A percentile compares a stretch with the other conserved stretches of the same genome.
These are phyloP conservation scores for Festucalex cinctus DNA, from an alignment of 2,113 vertebrate genomes.

Conservation along the genomic window DNA sequence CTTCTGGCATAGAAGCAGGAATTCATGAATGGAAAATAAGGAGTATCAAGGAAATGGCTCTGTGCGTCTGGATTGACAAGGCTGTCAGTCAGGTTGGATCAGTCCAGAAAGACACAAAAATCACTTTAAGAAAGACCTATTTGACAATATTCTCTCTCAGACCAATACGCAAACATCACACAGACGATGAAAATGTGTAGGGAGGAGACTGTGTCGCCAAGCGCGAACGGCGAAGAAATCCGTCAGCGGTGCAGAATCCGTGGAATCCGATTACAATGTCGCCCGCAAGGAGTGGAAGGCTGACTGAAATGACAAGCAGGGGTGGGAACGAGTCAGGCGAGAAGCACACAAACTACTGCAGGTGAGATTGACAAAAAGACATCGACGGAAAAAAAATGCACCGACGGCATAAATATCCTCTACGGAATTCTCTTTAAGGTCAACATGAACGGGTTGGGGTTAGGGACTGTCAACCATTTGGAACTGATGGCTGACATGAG, in stretches of 20 bases:
- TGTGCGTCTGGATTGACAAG: conserved; percentile 19
- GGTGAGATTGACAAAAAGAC: conserved; percentile 32
- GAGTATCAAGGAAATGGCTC: background rate
- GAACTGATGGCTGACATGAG: conserved; percentile 10
- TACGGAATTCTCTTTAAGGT: conserved; percentile 1
- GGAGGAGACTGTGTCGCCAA: background rate
- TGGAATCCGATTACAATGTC: conserved; percentile 39
- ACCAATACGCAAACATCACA: background rate
- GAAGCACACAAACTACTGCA: background rate
- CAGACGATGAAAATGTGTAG: background rate
- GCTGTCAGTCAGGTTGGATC: conserved; percentile 62
- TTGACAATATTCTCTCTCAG: background rate
- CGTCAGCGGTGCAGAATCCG: conserved; percentile 40
- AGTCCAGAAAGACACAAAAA: conserved; percentile 29
- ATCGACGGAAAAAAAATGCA: background rate
- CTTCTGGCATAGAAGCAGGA: background rate
- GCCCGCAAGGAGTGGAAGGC: conserved; percentile 46
- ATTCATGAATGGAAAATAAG: background rate
- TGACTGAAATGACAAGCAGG: conserved; percentile 23
- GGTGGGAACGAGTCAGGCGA: conserved; percentile 29
- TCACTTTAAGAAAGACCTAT: conserved; percentile 2
- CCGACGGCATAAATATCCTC: background rate
- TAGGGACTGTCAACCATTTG: background rate
- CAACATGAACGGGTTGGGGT: no score
- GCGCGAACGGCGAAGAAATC: background rate